Evolutionary conservation across 53 echinoderm and acorn worm genomes (phyloP).

Genomic region (Hippasteria phrygiana): DNA sequence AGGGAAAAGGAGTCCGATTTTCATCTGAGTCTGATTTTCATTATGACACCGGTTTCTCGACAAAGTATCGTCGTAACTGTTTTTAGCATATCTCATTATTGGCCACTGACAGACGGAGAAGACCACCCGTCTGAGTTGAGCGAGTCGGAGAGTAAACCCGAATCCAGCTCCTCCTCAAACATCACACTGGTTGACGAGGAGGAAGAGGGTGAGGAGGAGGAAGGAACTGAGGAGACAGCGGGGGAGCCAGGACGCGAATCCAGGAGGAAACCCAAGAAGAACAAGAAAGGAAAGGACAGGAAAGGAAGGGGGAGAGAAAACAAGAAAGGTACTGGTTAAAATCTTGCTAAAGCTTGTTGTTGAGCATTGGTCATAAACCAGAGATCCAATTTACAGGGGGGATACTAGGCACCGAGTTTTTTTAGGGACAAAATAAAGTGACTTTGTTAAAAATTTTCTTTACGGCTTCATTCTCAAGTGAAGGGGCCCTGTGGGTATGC

Average conservation of each 20-base stretch:
- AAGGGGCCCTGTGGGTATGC: too few relatives aligned
- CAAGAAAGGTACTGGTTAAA: conserved; percentile 32
- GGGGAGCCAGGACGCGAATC: background rate
- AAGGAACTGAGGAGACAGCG: background rate
- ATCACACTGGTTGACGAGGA: conserved; percentile 8
- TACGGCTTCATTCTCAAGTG: too few relatives aligned
- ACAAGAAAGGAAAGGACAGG: conserved; percentile 27
- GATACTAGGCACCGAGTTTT: too few relatives aligned
- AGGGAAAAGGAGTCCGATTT: too few relatives aligned
- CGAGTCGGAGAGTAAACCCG: conserved; percentile 50
- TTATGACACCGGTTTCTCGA: too few relatives aligned
- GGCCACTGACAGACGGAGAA: conserved; percentile 14
- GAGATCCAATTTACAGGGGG: too few relatives aligned
- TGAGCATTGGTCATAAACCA: too few relatives aligned
- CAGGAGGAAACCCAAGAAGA: conserved; percentile 27
- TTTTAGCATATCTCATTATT: too few relatives aligned
- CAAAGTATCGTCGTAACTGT: too few relatives aligned
- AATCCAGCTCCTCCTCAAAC: conserved; percentile 48
- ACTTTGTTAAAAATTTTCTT: too few relatives aligned
- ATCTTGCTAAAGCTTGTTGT: background rate
- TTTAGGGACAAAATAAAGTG: too few relatives aligned
- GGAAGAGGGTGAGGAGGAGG: conserved; percentile 1
- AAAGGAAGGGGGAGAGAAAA: conserved; percentile 12
- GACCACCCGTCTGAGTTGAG: background rate
- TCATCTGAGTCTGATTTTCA: too few relatives aligned